A percentile compares a stretch with the other conserved stretches of the same genome.
Evolutionary conservation across 2,888 invertebrate species (phyloP).

Genomic region (Drosophila nigritarsus): DNA sequence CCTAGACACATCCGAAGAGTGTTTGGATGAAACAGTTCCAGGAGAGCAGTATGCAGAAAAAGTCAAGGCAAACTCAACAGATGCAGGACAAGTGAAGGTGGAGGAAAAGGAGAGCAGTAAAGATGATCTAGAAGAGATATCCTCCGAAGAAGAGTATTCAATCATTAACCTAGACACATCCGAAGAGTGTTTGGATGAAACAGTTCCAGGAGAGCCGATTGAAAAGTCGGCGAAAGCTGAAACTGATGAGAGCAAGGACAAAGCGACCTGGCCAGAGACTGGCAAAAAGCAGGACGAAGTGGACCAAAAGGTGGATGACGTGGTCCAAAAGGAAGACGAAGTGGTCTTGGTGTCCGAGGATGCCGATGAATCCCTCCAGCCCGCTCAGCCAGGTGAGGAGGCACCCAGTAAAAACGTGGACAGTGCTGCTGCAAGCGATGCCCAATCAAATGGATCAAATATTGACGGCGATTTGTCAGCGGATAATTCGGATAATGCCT

Average conservation of each 20-base stretch:
- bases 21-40: no score
- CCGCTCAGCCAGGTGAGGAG: conserved; percentile 5
- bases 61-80: no score
- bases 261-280: conserved; percentile 1
- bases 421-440: not conserved
- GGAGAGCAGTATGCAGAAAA: no score
- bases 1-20: no score
- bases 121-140: conserved; percentile 51
- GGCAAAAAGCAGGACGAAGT: not conserved
- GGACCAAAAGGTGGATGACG: not conserved
- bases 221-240: conserved; percentile 41
- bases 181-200: no score
- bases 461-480: conserved; percentile 36
- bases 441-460: not conserved
- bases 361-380: conserved; percentile 54
- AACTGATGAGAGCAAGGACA: conserved; percentile 4
- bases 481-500: conserved; percentile 83
- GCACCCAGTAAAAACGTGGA: conserved; percentile 10
- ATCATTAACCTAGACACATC: no score
- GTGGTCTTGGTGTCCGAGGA: conserved; percentile 71
- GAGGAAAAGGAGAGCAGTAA: conserved; percentile 33
- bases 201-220: conserved; percentile 43
- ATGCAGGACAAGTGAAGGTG: no score
- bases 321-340: conserved; percentile 51
- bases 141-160: conserved; percentile 47